Conservation (phyloP, 2,113 vertebrate species). For the Phalacrocorax carbo region DNA sequence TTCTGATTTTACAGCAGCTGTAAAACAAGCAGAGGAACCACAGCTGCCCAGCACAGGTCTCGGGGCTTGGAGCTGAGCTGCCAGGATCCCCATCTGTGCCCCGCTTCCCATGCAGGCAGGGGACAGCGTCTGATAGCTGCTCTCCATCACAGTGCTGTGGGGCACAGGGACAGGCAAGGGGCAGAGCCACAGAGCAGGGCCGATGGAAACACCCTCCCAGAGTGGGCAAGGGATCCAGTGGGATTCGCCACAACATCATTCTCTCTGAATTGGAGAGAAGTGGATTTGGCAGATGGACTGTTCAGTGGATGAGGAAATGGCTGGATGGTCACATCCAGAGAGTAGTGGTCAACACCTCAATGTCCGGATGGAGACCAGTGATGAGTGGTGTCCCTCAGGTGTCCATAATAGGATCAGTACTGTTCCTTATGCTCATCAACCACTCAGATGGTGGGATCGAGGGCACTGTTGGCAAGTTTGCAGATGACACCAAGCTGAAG, state of each 20-base stretch:
- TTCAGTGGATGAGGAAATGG: not conserved
- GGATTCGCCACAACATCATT: not conserved
- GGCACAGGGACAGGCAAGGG: not conserved
- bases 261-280: not conserved
- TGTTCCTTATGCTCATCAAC: not conserved
- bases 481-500: not conserved
- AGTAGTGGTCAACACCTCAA: not conserved
- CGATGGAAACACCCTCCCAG: not conserved
- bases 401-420: not conserved
- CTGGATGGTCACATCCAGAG: not conserved
- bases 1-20: not conserved
- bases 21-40: accelerated
- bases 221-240: not conserved
- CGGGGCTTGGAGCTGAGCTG: not conserved
- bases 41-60: not conserved
- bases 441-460: not conserved
- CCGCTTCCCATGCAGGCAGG: not conserved
- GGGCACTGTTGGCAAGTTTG: not conserved
- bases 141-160: not conserved
- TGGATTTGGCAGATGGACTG: not conserved
- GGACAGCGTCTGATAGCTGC: not conserved
- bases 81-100: accelerated
- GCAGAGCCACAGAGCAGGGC: not conserved
- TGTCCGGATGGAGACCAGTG: not conserved
- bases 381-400: not conserved